Evolutionary conservation across 2,113 vertebrate species (phyloP).

Genomic region (Lagopus muta): DNA sequence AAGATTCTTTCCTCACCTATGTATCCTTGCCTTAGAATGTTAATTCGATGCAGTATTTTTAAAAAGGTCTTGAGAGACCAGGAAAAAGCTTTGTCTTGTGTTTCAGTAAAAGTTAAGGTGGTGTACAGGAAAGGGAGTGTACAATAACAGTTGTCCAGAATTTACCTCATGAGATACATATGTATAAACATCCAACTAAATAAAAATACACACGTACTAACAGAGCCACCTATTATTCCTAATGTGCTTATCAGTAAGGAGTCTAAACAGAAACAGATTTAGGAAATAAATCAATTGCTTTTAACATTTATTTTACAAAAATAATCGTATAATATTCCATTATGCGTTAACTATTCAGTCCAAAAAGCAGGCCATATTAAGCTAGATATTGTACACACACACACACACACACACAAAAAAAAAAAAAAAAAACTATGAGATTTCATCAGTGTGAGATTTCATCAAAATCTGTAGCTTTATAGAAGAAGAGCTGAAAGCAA

Average conservation of each 20-base stretch:
- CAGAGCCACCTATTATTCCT: neutral
- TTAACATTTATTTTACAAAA: neutral
- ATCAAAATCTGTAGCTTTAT: neutral
- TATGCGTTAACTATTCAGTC: neutral
- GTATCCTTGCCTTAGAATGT: neutral
- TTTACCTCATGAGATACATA: conserved; percentile 54
- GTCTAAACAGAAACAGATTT: conserved; percentile 10
- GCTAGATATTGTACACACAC: neutral
- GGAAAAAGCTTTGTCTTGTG: neutral
- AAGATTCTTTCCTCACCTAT: neutral
- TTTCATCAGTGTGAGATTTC: neutral
- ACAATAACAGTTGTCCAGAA: conserved; percentile 33
- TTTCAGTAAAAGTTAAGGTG: conserved; percentile 27
- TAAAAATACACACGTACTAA: conserved; percentile 18
- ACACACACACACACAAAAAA: too few relatives aligned
- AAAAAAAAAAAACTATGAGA: neutral
- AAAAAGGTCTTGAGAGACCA: neutral
- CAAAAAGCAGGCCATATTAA: neutral
- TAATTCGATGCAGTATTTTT: neutral
- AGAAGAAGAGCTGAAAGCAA: neutral
- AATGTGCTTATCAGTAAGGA: neutral
- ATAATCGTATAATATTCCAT: neutral
- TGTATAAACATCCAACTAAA: conserved; percentile 56
- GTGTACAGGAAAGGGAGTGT: conserved; percentile 61
- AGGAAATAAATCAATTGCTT: neutral